Percentiles rank a stretch among this genome's conserved stretches.
phyloP scores from a whole-genome alignment of 2,113 vertebrate genomes.

The Tretioscincus oriximinensis region DNA sequence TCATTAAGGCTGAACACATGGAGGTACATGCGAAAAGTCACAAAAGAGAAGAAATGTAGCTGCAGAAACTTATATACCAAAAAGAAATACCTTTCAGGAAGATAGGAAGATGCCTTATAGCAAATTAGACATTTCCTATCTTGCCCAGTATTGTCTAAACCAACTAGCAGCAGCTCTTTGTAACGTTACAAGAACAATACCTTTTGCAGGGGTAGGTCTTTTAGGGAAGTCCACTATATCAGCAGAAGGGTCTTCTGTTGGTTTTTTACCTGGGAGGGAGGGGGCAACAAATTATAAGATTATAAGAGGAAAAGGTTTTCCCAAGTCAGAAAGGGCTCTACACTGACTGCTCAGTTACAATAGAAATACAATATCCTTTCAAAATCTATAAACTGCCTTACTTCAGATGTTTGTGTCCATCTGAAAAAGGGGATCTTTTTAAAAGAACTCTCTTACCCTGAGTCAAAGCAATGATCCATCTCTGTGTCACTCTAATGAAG shows the following conservation, averaged over 20 bases:
- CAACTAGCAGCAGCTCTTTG: not conserved
- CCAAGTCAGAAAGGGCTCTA: not conserved
- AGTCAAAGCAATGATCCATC: not conserved
- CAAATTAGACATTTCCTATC: not conserved
- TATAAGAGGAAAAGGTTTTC: not conserved
- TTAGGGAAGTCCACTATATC: conserved; percentile 92
- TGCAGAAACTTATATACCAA: not conserved
- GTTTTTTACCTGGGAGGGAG: conserved; percentile 80
- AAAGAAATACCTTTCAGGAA: not conserved
- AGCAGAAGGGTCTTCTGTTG: conserved; percentile 75
- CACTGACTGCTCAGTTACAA: not conserved
- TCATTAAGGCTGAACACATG: not conserved
- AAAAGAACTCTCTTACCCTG: not conserved
- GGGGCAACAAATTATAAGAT: not conserved
- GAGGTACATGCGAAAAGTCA: not conserved
- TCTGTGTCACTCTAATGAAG: not conserved
- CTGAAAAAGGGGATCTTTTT: too few relatives aligned
- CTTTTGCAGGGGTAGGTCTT: conserved; percentile 88
- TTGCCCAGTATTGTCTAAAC: not conserved
- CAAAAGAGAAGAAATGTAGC: not conserved
- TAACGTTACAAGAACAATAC: conserved; percentile 61
- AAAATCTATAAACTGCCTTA: not conserved
- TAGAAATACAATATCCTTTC: not conserved
- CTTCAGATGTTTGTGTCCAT: not conserved
- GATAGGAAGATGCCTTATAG: not conserved